Evolutionary conservation across 53 echinoderm and acorn worm species (phyloP).

Genomic region (Zoroaster sp.): DNA sequence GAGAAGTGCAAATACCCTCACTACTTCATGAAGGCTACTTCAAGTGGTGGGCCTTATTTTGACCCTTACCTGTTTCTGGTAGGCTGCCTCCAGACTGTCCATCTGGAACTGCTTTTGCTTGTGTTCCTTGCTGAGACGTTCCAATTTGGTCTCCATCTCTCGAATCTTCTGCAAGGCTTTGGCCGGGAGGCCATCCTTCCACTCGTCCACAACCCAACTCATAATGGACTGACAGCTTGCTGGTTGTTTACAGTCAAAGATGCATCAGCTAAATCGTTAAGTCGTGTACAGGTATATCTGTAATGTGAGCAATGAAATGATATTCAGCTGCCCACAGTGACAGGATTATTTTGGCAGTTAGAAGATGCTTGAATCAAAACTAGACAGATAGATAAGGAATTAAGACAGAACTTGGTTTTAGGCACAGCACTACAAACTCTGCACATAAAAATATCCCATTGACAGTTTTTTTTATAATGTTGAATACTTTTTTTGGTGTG

Average conservation of each 20-base stretch:
- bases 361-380: neutral
- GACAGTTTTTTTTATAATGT: too few species aligned
- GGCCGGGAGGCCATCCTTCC: conserved; percentile 93
- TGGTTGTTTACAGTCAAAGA: neutral
- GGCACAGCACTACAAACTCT: too few species aligned
- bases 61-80: conserved; percentile 78
- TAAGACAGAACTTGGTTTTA: too few species aligned
- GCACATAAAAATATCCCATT: too few species aligned
- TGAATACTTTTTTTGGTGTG: too few species aligned
- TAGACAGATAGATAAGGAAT: neutral
- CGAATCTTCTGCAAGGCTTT: conserved; percentile 86
- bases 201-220: conserved; percentile 97
- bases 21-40: too few species aligned
- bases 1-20: too few species aligned
- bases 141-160: conserved; percentile 80
- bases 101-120: conserved; percentile 93
- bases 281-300: neutral
- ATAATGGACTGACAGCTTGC: conserved; percentile 34
- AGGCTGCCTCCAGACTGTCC: conserved; percentile 83
- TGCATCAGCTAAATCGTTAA: neutral
- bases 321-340: too few species aligned
- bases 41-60: conserved; percentile 41
- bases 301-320: too few species aligned
- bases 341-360: too few species aligned
- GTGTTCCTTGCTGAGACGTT: conserved; percentile 83